Evolutionary conservation across 37 sponge, comb jelly and placozoan species (phyloP).

Genomic region (Lycopodina hypogea): DNA sequence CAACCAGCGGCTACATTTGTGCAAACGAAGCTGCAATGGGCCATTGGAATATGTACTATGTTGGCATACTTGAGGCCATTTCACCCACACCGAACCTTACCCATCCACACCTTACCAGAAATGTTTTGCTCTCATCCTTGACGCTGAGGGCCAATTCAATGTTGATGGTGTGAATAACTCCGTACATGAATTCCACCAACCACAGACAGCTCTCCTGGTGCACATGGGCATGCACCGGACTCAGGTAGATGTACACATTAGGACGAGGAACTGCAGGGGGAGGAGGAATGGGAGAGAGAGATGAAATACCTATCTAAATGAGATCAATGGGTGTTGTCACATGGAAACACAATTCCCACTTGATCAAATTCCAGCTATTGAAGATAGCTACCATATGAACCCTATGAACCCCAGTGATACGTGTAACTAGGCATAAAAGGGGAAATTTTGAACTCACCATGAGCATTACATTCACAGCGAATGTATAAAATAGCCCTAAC

Average conservation of each 20-base stretch:
- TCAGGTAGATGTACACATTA: slow-evolving; percentile 52
- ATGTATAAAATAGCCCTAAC: too few species aligned
- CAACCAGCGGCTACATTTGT: too few species aligned
- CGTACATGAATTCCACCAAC: slow-evolving; percentile 74
- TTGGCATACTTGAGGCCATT: too few species aligned
- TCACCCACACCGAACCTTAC: neutral
- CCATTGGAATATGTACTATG: too few species aligned
- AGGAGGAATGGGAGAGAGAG: slow-evolving; percentile 2
- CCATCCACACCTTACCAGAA: slow-evolving; percentile 29
- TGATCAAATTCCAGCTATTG: too few species aligned
- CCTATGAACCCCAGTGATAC: too few species aligned
- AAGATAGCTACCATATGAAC: too few species aligned
- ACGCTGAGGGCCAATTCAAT: slow-evolving; percentile 52
- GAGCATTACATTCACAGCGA: too few species aligned
- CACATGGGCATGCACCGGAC: slow-evolving; percentile 71
- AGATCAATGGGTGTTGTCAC: neutral
- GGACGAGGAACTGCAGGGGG: slow-evolving; percentile 74
- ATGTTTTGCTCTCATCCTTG: slow-evolving; percentile 40
- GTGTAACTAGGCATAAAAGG: too few species aligned
- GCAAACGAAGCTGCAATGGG: too few species aligned
- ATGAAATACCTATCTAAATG: too few species aligned
- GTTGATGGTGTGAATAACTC: slow-evolving; percentile 57
- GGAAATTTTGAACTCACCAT: too few species aligned
- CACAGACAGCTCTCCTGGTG: slow-evolving; percentile 74
- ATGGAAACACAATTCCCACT: neutral